These are phyloP conservation scores for Pseudochaenichthys georgianus DNA, from an alignment of 2,797 vertebrate genomes.

Conservation along the genomic window DNA sequence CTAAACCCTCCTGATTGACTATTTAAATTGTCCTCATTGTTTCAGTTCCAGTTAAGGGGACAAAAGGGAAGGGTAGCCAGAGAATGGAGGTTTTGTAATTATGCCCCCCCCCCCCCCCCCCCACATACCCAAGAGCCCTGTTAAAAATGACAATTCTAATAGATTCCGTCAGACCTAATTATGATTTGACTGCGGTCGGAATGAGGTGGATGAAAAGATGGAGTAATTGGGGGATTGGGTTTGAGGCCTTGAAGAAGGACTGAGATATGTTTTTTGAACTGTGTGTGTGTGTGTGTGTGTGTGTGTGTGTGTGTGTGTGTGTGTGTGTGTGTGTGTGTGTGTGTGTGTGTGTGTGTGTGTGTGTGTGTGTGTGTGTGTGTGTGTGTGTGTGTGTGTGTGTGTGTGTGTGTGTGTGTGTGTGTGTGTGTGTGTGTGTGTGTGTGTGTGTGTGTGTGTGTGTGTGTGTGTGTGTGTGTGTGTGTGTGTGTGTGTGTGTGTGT, in stretches of 20 bases:
- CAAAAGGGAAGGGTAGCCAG: conserved; percentile 68
- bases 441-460: conserved; percentile 2
- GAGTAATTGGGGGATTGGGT: conserved; percentile 78
- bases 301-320: background rate
- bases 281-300: conserved; percentile 5
- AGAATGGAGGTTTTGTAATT: conserved; percentile 80
- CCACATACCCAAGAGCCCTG: conserved; percentile 56
- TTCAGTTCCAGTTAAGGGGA: conserved; percentile 74
- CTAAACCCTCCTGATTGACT: conserved; percentile 74
- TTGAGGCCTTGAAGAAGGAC: conserved; percentile 64
- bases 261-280: conserved; percentile 54
- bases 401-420: conserved; percentile 6
- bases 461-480: no score
- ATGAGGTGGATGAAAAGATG: conserved; percentile 79
- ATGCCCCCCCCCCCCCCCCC: conserved; percentile 47
- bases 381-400: background rate
- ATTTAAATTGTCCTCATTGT: conserved; percentile 78
- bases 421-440: background rate
- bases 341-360: background rate
- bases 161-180: conserved; percentile 85
- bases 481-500: conserved; percentile 10
- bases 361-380: background rate
- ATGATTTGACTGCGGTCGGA: conserved; percentile 82
- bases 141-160: conserved; percentile 86
- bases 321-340: conserved; percentile 6